Evolutionary conservation across 2,888 invertebrate species (phyloP).

Genomic region (Mystacides longicornis): DNA sequence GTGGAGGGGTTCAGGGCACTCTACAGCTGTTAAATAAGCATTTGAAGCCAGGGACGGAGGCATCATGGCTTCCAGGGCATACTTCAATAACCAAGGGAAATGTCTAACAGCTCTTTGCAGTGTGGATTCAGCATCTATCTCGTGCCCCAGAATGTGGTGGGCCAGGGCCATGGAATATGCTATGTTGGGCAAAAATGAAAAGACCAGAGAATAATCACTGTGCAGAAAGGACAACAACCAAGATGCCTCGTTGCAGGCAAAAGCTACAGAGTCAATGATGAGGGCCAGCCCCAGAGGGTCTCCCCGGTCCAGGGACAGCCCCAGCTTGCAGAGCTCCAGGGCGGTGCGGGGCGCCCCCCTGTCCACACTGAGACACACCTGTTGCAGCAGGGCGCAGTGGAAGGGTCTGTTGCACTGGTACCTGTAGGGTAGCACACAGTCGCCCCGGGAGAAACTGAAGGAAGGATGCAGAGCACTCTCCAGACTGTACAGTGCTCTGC

Average conservation of each 20-base stretch:
- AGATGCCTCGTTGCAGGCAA: not conserved
- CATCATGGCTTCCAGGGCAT: not conserved
- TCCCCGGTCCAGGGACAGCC: not conserved
- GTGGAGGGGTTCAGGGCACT: not conserved
- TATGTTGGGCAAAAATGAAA: not conserved
- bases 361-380: not conserved
- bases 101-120: not conserved
- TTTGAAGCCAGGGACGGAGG: not conserved
- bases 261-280: not conserved
- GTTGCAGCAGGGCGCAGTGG: not conserved
- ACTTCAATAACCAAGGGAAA: not conserved
- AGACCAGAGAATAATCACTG: not conserved
- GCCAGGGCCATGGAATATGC: not conserved
- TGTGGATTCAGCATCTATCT: not conserved
- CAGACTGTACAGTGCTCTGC: not conserved
- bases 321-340: not conserved
- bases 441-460: not conserved
- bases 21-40: not conserved
- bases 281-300: slow-evolving; percentile 1
- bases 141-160: not conserved
- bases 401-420: not conserved
- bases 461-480: not conserved
- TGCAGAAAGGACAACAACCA: not conserved
- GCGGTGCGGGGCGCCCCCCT: not conserved
- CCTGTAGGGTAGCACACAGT: not conserved